phyloP scores from a whole-genome alignment of 1,140 invertebrate genomes.

The Zaprionus ornatus region DNA sequence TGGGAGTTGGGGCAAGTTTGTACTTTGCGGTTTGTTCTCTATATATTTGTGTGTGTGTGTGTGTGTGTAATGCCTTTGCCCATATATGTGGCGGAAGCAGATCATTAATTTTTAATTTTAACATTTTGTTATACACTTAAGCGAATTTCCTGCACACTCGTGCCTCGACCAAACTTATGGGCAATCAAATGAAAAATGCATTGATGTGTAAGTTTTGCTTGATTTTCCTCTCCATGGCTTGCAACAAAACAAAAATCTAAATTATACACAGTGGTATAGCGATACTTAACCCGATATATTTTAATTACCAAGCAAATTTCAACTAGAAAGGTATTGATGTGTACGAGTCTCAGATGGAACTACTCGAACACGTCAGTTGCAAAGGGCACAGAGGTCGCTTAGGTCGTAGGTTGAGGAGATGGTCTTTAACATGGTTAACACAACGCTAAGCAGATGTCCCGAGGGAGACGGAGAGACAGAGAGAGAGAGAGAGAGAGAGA shows the following conservation, averaged over 20 bases:
- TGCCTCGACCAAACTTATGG: constrained; percentile 29
- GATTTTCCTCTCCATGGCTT: background rate
- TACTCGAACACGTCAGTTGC: constrained; percentile 9
- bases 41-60: constrained; percentile 14
- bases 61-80: background rate
- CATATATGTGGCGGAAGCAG: constrained; percentile 27
- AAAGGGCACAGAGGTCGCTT: constrained; percentile 26
- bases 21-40: constrained; percentile 30
- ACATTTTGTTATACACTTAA: constrained; percentile 56
- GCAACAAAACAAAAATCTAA: background rate
- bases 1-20: constrained; percentile 6
- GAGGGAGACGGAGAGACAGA: constrained; percentile 4
- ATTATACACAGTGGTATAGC: background rate
- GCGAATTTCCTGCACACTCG: constrained; percentile 47
- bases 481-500: background rate
- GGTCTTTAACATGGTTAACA: constrained; percentile 69
- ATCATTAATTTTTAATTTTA: constrained; percentile 71
- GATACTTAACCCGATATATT: background rate
- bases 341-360: background rate
- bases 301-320: constrained; percentile 51
- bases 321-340: constrained; percentile 38
- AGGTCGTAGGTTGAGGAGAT: constrained; percentile 5
- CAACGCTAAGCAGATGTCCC: constrained; percentile 56
- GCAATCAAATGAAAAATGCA: constrained; percentile 61
- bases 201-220: constrained; percentile 36